Evolutionary conservation across 2,888 invertebrate genomes (phyloP).

Genomic region (Pocota personata): DNA sequence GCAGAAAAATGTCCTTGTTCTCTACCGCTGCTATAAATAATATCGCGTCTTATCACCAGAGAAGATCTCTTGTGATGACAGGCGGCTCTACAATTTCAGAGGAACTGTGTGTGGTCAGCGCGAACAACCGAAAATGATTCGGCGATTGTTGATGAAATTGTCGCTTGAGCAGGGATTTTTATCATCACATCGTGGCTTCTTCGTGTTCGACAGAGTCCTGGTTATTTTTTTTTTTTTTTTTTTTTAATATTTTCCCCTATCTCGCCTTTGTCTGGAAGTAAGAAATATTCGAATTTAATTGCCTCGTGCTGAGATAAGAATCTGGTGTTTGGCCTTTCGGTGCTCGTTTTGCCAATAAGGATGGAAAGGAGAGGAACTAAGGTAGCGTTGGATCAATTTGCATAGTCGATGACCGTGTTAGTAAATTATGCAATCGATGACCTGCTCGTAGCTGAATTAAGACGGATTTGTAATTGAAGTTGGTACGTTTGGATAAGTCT

Average conservation of each 20-base stretch:
- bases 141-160: constrained; percentile 62
- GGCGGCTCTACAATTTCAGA: constrained; percentile 51
- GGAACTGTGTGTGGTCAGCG: constrained; percentile 71
- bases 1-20: constrained; percentile 64
- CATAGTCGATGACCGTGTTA: constrained; percentile 16
- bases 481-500: not conserved
- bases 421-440: constrained; percentile 28
- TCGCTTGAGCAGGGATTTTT: constrained; percentile 45
- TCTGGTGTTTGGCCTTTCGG: constrained; percentile 36
- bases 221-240: constrained; percentile 2
- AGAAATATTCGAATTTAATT: constrained; percentile 75
- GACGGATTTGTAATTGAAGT: not conserved
- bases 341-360: constrained; percentile 19
- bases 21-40: constrained; percentile 68
- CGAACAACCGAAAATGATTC: constrained; percentile 46
- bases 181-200: constrained; percentile 19
- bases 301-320: constrained; percentile 74
- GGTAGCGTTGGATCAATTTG: constrained; percentile 33
- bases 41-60: constrained; percentile 54
- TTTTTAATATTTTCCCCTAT: constrained; percentile 20
- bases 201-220: constrained; percentile 9
- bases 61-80: constrained; percentile 68
- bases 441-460: not conserved
- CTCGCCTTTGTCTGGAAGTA: not conserved
- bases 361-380: constrained; percentile 15